Percentiles rank a stretch among this genome's conserved stretches.
phyloP scores from a whole-genome alignment of 2,797 vertebrate genomes.

The Heteromormyrus szaboi region DNA sequence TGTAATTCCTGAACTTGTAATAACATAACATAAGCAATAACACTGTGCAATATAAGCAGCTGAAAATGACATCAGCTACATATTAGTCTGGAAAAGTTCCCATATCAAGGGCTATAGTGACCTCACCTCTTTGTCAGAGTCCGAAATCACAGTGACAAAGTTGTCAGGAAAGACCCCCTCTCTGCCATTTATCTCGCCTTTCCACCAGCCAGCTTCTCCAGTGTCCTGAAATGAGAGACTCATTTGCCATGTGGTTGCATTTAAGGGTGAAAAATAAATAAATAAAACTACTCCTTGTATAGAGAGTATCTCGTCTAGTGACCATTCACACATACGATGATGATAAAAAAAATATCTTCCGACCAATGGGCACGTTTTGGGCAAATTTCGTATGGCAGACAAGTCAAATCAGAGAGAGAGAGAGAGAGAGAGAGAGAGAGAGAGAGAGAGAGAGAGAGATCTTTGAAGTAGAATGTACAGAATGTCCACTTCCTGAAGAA shows the following conservation, averaged over 20 bases:
- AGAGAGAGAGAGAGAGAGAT: background rate
- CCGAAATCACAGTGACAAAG: constrained; percentile 72
- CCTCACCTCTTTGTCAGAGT: constrained; percentile 84
- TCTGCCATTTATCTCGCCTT: constrained; percentile 77
- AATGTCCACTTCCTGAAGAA: background rate
- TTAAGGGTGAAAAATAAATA: background rate
- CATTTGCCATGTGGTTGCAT: background rate
- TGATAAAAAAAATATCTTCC: background rate
- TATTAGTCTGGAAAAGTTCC: background rate
- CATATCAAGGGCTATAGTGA: background rate
- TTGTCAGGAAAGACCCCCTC: constrained; percentile 91
- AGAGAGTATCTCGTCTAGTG: background rate
- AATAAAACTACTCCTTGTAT: background rate
- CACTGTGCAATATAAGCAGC: background rate
- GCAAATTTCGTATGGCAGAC: background rate
- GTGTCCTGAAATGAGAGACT: constrained; percentile 69
- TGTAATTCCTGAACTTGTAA: background rate
- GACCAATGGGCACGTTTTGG: background rate
- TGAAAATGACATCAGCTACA: background rate
- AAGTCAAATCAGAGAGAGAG: background rate
- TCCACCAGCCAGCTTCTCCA: constrained; percentile 90
- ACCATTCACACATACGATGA: background rate
- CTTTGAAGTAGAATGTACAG: background rate
- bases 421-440: background rate
- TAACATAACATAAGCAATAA: background rate